Percentiles rank a stretch among this genome's conserved stretches.
Conservation (phyloP, 2,888 invertebrate species). For the Argyresthia albistria region DNA sequence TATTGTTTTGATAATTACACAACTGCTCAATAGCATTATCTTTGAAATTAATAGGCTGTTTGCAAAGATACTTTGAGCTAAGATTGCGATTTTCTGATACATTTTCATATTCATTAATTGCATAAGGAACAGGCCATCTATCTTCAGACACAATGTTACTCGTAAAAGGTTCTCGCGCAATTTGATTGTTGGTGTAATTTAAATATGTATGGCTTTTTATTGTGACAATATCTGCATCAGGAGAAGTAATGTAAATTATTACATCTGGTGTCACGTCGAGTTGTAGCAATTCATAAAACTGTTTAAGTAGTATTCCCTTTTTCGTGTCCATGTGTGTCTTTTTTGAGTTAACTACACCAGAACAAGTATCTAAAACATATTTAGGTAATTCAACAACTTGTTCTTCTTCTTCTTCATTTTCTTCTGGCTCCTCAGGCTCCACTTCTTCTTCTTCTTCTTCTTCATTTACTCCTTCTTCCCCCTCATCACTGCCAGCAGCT, state of each 20-base stretch:
- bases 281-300: slow-evolving; percentile 37
- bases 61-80: slow-evolving; percentile 57
- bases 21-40: slow-evolving; percentile 54
- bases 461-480: slow-evolving; percentile 24
- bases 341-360: slow-evolving; percentile 23
- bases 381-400: slow-evolving; percentile 40
- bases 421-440: slow-evolving; percentile 5
- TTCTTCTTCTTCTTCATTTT: slow-evolving; percentile 24
- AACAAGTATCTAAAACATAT: slow-evolving; percentile 39
- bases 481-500: slow-evolving; percentile 4
- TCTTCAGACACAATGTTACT: slow-evolving; percentile 21
- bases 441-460: slow-evolving; percentile 10
- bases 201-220: slow-evolving; percentile 33
- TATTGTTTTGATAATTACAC: slow-evolving; percentile 56
- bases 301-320: slow-evolving; percentile 31
- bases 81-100: slow-evolving; percentile 14
- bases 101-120: slow-evolving; percentile 20
- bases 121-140: slow-evolving; percentile 46
- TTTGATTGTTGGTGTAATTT: slow-evolving; percentile 30
- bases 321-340: slow-evolving; percentile 29
- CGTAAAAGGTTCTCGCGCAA: slow-evolving; percentile 25
- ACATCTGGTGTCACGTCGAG: slow-evolving; percentile 52
- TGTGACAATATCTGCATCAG: slow-evolving; percentile 63
- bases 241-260: slow-evolving; percentile 69
- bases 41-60: slow-evolving; percentile 54